Evolutionary conservation across 2,797 vertebrate species (phyloP).

Genomic region (Gymnothorax reevesii): DNA sequence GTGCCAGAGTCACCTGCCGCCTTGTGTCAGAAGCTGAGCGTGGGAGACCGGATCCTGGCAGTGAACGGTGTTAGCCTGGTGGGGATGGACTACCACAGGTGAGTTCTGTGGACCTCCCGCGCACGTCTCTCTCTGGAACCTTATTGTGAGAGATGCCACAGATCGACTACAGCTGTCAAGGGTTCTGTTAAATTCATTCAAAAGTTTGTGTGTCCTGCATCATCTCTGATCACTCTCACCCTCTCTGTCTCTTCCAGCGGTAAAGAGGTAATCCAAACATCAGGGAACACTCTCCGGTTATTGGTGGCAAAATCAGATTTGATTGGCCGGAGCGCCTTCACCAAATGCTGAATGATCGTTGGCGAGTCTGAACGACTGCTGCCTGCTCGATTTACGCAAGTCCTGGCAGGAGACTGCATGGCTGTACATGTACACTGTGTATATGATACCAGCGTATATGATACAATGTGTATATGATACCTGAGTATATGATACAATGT

Average conservation of each 20-base stretch:
- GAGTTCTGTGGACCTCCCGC: slow-evolving; percentile 17
- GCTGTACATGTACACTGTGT: background rate
- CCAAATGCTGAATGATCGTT: slow-evolving; percentile 52
- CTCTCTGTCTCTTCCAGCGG: slow-evolving; percentile 56
- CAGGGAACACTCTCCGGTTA: slow-evolving; percentile 66
- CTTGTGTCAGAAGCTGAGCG: slow-evolving; percentile 57
- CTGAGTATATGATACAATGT: background rate
- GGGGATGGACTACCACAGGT: slow-evolving; percentile 70
- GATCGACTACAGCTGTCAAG: background rate
- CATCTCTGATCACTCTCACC: background rate
- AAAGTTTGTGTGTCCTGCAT: background rate
- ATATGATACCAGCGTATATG: background rate
- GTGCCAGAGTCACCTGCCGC: slow-evolving; percentile 74
- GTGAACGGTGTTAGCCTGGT: slow-evolving; percentile 75
- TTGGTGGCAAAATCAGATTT: slow-evolving; percentile 65
- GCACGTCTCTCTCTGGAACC: background rate
- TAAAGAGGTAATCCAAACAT: slow-evolving; percentile 71
- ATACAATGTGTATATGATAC: background rate
- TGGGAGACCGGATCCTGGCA: slow-evolving; percentile 76
- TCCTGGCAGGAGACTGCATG: background rate
- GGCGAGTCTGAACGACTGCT: background rate
- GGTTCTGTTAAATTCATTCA: background rate
- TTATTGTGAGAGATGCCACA: background rate
- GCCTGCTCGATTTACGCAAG: slow-evolving; percentile 20
- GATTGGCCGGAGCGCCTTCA: slow-evolving; percentile 45